A percentile compares a stretch with the other conserved stretches of the same genome.
phyloP scores from a whole-genome alignment of 2,888 invertebrate genomes.

The Dicranocentrus wangi region DNA sequence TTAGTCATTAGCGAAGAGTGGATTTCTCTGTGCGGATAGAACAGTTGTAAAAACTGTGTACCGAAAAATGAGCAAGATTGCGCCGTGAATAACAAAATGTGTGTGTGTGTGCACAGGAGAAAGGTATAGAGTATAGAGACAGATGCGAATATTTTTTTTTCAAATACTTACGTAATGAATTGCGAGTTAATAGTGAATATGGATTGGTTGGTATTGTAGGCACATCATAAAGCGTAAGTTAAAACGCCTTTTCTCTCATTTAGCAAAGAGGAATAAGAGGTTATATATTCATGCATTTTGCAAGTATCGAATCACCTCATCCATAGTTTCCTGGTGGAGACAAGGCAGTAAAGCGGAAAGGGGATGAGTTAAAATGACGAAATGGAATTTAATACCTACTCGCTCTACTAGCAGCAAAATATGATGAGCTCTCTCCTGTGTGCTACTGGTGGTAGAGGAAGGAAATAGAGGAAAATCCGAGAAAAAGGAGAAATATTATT shows the following conservation, averaged over 20 bases:
- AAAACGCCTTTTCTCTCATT: not conserved
- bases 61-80: not conserved
- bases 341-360: constrained; percentile 43
- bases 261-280: not conserved
- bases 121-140: no score
- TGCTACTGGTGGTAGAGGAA: not conserved
- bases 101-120: no score
- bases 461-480: not conserved
- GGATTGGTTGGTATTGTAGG: no score
- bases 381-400: constrained; percentile 15
- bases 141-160: no score
- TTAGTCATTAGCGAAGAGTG: constrained; percentile 41
- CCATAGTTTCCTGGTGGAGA: constrained; percentile 5
- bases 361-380: constrained; percentile 38
- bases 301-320: constrained; percentile 17
- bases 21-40: not conserved
- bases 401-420: not conserved
- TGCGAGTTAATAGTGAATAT: not conserved
- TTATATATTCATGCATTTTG: constrained; percentile 1
- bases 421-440: no score
- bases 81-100: not conserved
- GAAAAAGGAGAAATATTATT: not conserved
- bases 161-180: not conserved
- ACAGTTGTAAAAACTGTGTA: not conserved
- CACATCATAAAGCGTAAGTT: no score